Percentiles rank a stretch among this genome's conserved stretches.
phyloP scores from a whole-genome alignment of 1,140 invertebrate genomes.

The Stenopsyche tienmushanensis region DNA sequence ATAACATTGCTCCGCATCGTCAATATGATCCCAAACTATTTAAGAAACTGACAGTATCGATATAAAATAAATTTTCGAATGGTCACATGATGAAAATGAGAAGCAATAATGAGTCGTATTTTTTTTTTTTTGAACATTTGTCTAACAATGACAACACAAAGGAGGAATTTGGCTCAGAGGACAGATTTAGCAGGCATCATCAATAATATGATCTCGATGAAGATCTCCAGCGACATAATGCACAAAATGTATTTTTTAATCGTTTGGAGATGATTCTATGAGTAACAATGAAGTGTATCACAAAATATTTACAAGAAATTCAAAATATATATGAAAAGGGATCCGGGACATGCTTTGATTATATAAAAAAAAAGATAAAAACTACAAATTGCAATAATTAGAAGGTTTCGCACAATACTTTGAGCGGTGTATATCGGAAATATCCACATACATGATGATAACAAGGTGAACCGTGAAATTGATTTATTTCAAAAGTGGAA shows the following conservation, averaged over 20 bases:
- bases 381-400: no score
- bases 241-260: conserved; percentile 11
- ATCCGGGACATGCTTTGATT: no score
- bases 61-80: neutral
- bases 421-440: no score
- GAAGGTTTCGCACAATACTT: no score
- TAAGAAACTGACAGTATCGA: neutral
- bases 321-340: no score
- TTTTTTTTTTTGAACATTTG: conserved; percentile 8
- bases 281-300: neutral
- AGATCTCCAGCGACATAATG: conserved; percentile 3
- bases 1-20: neutral
- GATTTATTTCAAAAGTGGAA: no score
- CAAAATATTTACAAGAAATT: neutral
- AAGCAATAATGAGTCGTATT: neutral
- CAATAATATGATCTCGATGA: conserved; percentile 14
- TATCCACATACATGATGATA: no score
- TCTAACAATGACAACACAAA: conserved; percentile 16
- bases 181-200: conserved; percentile 12
- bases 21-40: neutral
- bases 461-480: no score
- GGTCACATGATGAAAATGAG: conserved; percentile 5
- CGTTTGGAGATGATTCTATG: neutral
- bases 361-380: no score
- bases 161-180: neutral